phyloP scores from a whole-genome alignment of 2,888 invertebrate species.

The Ennomos quercinarius region DNA sequence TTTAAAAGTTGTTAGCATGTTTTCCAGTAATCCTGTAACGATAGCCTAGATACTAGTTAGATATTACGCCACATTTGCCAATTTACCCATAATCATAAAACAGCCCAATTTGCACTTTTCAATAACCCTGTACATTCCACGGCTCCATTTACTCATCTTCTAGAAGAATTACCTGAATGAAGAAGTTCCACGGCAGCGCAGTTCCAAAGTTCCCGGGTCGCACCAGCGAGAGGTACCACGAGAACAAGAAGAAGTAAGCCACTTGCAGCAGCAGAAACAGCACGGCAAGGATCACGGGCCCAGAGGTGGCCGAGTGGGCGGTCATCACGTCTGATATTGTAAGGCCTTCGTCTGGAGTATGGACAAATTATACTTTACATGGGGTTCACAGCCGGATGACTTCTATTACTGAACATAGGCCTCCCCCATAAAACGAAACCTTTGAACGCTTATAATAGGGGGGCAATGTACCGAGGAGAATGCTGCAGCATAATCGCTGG shows the following conservation, averaged over 20 bases:
- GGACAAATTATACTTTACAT: not conserved
- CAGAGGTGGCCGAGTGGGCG: constrained; percentile 10
- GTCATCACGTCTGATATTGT: constrained; percentile 43
- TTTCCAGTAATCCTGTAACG: no score
- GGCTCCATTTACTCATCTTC: no score
- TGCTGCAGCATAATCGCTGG: no score
- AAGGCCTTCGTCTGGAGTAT: constrained; percentile 48
- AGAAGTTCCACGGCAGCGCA: constrained; percentile 87
- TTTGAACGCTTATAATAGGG: no score
- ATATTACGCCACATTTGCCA: no score
- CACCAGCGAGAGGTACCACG: constrained; percentile 60
- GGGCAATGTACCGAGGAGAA: no score
- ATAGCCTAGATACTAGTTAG: no score
- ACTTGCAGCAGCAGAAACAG: constrained; percentile 65
- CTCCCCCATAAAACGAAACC: no score
- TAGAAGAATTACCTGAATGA: constrained; percentile 76
- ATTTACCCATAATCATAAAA: no score
- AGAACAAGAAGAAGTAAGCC: constrained; percentile 35
- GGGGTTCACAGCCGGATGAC: not conserved
- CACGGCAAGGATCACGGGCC: constrained; percentile 37
- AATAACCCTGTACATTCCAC: no score
- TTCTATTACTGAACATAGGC: not conserved
- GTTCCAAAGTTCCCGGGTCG: constrained; percentile 89
- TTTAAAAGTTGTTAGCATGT: no score
- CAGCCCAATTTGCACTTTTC: no score